Conservation (phyloP, 1,140 invertebrate species). For the Aphis gossypii region DNA sequence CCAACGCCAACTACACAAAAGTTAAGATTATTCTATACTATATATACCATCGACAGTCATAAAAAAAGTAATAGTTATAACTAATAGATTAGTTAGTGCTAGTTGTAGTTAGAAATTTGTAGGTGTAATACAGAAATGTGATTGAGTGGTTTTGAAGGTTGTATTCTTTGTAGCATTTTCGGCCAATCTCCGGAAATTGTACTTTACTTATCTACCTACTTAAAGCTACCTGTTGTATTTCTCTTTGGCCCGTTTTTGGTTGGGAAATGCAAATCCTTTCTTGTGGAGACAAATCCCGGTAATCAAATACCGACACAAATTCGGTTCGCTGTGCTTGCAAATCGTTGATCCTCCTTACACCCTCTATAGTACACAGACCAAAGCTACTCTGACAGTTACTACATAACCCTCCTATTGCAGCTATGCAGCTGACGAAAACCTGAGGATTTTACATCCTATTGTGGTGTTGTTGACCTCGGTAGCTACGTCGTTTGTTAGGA, state of each 20-base stretch:
- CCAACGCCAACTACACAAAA: too few species aligned
- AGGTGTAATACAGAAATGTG: background rate
- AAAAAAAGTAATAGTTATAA: background rate
- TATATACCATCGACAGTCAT: background rate
- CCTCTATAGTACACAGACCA: background rate
- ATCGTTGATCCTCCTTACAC: background rate
- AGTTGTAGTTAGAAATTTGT: background rate
- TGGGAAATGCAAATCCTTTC: conserved; percentile 39
- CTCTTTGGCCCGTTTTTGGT: background rate
- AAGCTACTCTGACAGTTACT: conserved; percentile 14
- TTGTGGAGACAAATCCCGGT: conserved; percentile 12
- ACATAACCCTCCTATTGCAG: background rate
- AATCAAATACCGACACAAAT: conserved; percentile 48
- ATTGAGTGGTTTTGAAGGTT: background rate
- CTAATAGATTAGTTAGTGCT: background rate
- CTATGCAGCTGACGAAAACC: background rate
- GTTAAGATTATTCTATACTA: too few species aligned
- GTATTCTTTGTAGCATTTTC: background rate
- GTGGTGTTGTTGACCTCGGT: conserved; percentile 4
- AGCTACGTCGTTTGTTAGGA: background rate
- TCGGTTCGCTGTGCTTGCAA: background rate
- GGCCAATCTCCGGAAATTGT: background rate
- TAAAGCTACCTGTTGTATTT: conserved; percentile 25
- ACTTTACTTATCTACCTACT: background rate
- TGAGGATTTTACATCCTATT: conserved; percentile 1